Percentiles rank a stretch among this genome's conserved stretches.
Conservation (phyloP, 2,888 invertebrate genomes). For the Gerris lacustris region DNA sequence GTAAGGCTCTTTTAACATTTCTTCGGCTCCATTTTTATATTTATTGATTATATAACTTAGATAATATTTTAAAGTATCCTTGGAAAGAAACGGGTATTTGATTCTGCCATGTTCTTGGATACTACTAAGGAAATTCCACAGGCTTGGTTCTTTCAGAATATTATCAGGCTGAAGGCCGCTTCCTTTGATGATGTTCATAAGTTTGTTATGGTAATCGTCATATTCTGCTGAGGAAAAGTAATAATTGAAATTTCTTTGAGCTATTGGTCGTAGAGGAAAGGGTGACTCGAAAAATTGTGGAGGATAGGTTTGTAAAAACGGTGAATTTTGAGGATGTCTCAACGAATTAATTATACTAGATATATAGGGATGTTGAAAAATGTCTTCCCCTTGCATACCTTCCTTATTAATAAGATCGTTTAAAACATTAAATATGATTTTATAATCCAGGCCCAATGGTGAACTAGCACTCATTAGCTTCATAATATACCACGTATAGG, state of each 20-base stretch:
- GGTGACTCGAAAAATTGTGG: too few species aligned
- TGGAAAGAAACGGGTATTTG: neutral
- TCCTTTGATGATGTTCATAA: neutral
- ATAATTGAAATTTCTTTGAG: too few species aligned
- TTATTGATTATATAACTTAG: neutral
- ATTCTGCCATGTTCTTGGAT: too few species aligned
- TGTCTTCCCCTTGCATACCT: neutral
- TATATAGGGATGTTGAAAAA: neutral
- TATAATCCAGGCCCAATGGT: neutral
- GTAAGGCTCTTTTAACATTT: neutral
- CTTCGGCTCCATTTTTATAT: neutral
- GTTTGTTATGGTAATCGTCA: neutral
- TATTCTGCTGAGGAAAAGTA: too few species aligned
- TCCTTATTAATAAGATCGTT: neutral
- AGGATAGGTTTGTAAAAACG: neutral
- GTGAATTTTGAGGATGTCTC: neutral
- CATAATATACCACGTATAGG: neutral
- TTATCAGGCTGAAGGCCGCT: neutral
- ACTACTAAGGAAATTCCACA: neutral
- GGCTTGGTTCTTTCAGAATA: neutral
- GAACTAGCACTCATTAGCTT: neutral
- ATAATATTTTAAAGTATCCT: neutral
- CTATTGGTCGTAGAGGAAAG: too few species aligned
- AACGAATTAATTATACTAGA: neutral
- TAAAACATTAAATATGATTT: neutral